Conservation (phyloP, 2,113 vertebrate genomes). For the Psilopsiagon aurifrons region DNA sequence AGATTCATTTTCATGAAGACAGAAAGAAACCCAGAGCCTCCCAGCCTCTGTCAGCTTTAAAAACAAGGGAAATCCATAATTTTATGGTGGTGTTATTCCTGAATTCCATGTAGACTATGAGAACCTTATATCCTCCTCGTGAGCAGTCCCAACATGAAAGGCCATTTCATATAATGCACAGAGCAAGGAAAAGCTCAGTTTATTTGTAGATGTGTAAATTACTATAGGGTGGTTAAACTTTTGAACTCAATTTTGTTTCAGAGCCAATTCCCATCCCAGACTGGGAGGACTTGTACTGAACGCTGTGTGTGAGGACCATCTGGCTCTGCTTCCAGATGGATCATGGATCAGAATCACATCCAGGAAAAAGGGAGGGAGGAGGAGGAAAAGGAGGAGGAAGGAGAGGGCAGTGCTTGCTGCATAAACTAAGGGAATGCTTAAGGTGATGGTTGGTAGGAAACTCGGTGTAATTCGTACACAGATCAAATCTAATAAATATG, state of each 20-base stretch:
- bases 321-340: constrained; percentile 2
- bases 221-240: constrained; percentile 49
- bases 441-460: not conserved
- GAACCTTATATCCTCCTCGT: not conserved
- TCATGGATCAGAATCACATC: not conserved
- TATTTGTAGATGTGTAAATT: constrained; percentile 59
- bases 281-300: not conserved
- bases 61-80: constrained; percentile 60
- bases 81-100: constrained; percentile 34
- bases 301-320: not conserved
- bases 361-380: not conserved
- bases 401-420: not conserved
- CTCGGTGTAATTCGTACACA: not conserved
- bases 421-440: not conserved
- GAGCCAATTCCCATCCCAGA: constrained; percentile 49
- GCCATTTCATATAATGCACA: not conserved
- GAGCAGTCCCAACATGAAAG: constrained; percentile 1
- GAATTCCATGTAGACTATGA: constrained; percentile 31
- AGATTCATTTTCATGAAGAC: constrained; percentile 47
- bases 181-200: not conserved
- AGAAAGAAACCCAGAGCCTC: constrained; percentile 12
- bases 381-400: not conserved
- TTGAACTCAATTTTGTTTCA: constrained; percentile 29
- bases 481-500: not conserved
- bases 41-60: constrained; percentile 25